A percentile compares a stretch with the other conserved stretches of the same genome.
Conservation (phyloP, 2,888 invertebrate species). For the Ophion obscuratus region DNA sequence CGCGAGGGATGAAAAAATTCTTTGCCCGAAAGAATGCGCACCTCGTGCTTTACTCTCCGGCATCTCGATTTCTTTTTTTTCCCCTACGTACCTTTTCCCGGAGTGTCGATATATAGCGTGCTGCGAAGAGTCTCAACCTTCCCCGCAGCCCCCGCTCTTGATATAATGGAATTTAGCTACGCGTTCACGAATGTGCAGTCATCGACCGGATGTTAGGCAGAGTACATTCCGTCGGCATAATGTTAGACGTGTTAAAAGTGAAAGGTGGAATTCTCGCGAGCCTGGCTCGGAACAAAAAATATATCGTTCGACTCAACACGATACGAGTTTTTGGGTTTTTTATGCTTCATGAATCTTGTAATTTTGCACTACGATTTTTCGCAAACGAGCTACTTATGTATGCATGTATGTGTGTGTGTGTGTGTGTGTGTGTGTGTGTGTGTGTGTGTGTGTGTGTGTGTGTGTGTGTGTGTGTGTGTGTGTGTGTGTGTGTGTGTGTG, state of each 20-base stretch:
- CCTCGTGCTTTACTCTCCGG: conserved; percentile 24
- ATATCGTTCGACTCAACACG: neutral
- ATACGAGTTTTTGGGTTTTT: too few relatives aligned
- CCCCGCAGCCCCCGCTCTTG: neutral
- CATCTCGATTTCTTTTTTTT: conserved; percentile 42
- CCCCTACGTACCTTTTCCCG: neutral
- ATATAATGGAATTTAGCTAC: conserved; percentile 27
- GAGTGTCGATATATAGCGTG: neutral
- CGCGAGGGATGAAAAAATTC: conserved; percentile 29
- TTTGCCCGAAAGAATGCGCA: conserved; percentile 37
- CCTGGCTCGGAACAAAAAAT: neutral
- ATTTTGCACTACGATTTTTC: neutral
- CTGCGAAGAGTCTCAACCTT: neutral
- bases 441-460: too few relatives aligned
- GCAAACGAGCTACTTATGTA: too few relatives aligned
- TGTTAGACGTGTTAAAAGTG: conserved; percentile 11
- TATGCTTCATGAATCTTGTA: neutral
- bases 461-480: too few relatives aligned
- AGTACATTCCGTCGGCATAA: conserved; percentile 9
- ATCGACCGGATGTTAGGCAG: conserved; percentile 20
- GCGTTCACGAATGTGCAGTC: conserved; percentile 35
- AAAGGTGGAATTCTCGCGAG: neutral
- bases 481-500: too few relatives aligned
- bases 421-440: too few relatives aligned
- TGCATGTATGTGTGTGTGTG: too few relatives aligned